Conservation (phyloP, 2,888 invertebrate species). For the Flabesymbios commensalis region DNA sequence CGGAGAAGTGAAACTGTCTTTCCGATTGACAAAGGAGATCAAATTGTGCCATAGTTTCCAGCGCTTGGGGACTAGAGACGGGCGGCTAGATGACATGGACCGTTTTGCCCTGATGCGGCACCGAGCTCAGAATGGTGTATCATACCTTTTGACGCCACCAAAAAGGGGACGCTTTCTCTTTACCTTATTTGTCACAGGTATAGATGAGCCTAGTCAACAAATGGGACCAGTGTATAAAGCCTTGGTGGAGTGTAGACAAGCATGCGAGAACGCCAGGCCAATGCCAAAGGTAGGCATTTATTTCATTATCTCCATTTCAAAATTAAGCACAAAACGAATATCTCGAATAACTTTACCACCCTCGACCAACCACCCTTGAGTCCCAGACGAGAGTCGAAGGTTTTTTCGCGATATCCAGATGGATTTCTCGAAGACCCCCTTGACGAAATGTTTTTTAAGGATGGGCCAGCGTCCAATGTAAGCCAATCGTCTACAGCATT, state of each 20-base stretch:
- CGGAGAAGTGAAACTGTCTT: constrained; percentile 10
- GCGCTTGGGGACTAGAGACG: constrained; percentile 18
- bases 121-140: constrained; percentile 14
- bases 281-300: constrained; percentile 31
- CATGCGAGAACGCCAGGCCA: constrained; percentile 6
- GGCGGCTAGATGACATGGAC: constrained; percentile 16
- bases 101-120: constrained; percentile 19
- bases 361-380: too few relatives aligned
- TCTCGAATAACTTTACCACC: too few relatives aligned
- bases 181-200: constrained; percentile 17
- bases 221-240: background rate
- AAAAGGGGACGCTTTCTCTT: constrained; percentile 30
- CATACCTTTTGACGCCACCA: constrained; percentile 23
- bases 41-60: constrained; percentile 12
- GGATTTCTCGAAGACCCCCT: too few relatives aligned
- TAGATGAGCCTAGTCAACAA: background rate
- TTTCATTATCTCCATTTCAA: too few relatives aligned
- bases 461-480: too few relatives aligned
- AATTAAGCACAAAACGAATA: too few relatives aligned
- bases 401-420: too few relatives aligned
- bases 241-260: constrained; percentile 23
- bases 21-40: constrained; percentile 10
- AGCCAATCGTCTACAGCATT: too few relatives aligned
- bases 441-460: too few relatives aligned
- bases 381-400: too few relatives aligned